These are phyloP conservation scores for Homarus gammarus DNA, from an alignment of 2,888 invertebrate species.

Conservation along the genomic window DNA sequence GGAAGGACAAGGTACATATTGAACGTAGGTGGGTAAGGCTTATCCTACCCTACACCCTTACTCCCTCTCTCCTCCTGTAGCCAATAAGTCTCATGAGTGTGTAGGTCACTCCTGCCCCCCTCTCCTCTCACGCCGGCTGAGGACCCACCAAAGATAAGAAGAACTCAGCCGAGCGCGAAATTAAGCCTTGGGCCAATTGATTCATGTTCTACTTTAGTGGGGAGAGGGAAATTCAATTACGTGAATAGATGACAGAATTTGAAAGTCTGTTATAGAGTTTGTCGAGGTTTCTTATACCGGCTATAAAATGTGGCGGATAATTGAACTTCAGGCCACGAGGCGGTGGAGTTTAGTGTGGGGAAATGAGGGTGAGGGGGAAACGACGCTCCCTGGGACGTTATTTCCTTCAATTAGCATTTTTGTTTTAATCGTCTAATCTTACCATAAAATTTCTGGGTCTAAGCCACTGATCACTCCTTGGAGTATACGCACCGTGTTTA, in stretches of 20 bases:
- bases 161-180: slow-evolving; percentile 5
- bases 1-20: too few relatives aligned
- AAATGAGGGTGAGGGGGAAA: too few relatives aligned
- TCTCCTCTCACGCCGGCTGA: background rate
- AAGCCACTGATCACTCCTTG: too few relatives aligned
- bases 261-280: background rate
- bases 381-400: too few relatives aligned
- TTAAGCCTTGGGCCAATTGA: slow-evolving; percentile 14
- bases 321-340: too few relatives aligned
- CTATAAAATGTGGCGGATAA: background rate
- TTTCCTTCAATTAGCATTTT: too few relatives aligned
- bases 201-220: slow-evolving; percentile 1
- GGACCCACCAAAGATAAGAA: slow-evolving; percentile 5
- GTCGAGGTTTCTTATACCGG: background rate
- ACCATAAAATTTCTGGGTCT: too few relatives aligned
- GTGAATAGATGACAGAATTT: slow-evolving; percentile 18
- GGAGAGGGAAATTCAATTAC: slow-evolving; percentile 10
- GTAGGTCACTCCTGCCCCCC: background rate
- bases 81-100: too few relatives aligned
- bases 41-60: background rate
- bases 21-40: too few relatives aligned
- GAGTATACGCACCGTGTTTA: too few relatives aligned
- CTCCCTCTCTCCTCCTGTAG: background rate
- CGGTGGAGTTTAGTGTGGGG: too few relatives aligned
- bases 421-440: too few relatives aligned